phyloP scores from a whole-genome alignment of 2,888 invertebrate species.

The Tiliacea citrago region DNA sequence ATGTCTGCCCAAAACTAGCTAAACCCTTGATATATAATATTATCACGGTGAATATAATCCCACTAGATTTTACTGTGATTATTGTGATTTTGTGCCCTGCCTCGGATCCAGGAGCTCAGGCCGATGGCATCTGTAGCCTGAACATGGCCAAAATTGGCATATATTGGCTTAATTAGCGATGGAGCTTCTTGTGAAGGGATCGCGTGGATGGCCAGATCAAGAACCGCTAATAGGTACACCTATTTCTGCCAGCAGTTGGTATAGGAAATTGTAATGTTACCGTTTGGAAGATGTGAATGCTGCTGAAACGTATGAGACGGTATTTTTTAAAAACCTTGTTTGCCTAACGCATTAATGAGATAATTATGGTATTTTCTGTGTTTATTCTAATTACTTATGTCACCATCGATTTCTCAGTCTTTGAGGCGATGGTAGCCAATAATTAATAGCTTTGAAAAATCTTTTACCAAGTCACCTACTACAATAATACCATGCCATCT shows the following conservation, averaged over 20 bases:
- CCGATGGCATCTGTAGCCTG: background rate
- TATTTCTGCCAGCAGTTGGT: background rate
- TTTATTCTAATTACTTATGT: background rate
- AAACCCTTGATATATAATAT: slow-evolving; percentile 49
- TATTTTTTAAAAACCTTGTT: background rate
- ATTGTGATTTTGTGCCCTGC: background rate
- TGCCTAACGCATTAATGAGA: background rate
- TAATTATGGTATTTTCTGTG: background rate
- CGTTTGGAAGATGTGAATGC: too few species aligned
- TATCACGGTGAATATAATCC: slow-evolving; percentile 37
- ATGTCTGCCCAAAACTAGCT: slow-evolving; percentile 13
- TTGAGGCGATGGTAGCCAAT: too few species aligned
- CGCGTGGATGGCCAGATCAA: background rate
- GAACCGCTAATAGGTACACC: background rate
- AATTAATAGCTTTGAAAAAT: background rate
- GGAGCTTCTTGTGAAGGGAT: background rate
- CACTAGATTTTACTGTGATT: slow-evolving; percentile 25
- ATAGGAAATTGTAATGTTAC: background rate
- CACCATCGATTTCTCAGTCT: background rate
- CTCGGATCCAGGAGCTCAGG: background rate
- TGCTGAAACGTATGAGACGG: background rate
- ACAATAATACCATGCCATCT: background rate
- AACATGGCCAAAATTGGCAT: slow-evolving; percentile 2
- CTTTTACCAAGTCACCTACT: background rate
- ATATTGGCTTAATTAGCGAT: background rate